A percentile compares a stretch with the other conserved stretches of the same genome.
These are phyloP conservation scores for Lophochroa leadbeateri DNA, from an alignment of 2,113 vertebrate species.

Conservation along the genomic window DNA sequence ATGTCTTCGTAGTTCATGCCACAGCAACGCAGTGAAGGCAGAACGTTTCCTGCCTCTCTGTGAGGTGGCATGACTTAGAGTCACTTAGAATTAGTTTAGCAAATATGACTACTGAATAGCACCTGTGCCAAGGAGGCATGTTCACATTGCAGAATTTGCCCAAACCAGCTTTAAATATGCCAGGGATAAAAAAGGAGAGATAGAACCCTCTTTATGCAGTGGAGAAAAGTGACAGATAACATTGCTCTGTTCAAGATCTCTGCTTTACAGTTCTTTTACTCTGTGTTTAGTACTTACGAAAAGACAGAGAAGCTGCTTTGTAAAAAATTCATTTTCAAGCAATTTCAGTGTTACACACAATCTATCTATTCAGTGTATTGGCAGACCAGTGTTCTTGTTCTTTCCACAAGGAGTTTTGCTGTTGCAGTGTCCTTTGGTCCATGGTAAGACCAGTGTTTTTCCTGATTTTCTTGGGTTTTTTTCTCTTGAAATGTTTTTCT, in stretches of 20 bases:
- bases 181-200: background rate
- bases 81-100: background rate
- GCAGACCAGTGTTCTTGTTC: background rate
- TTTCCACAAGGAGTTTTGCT: background rate
- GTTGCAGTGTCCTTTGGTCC: background rate
- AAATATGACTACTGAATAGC: background rate
- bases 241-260: background rate
- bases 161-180: background rate
- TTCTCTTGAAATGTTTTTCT: background rate
- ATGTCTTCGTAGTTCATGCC: background rate
- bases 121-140: background rate
- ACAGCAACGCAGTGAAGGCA: background rate
- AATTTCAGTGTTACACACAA: background rate
- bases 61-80: background rate
- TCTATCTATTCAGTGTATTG: fast-evolving
- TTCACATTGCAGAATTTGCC: background rate
- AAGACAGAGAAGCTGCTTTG: background rate
- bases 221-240: background rate
- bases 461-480: background rate
- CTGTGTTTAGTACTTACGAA: background rate
- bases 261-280: background rate
- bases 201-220: background rate
- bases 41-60: background rate
- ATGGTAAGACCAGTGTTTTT: background rate
- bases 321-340: background rate